Base-by-base conservation (phyloP, 1,140 invertebrate genomes). In the Drosophila hydei region DNA sequence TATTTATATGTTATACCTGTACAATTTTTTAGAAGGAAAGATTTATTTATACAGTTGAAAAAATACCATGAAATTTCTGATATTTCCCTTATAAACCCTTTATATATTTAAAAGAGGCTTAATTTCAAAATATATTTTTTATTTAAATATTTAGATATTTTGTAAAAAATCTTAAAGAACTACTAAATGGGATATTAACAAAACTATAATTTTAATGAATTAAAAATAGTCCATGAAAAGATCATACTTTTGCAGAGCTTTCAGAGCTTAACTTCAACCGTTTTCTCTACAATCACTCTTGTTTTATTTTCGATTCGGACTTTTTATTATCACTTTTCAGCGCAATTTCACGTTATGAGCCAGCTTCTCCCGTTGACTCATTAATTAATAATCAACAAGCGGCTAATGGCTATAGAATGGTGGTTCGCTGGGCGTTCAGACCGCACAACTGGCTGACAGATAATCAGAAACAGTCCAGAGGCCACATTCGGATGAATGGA, bases 341-440 rank as follows among this genome's bases (percentile, higher is more conserved):
- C 30, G 51, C 50, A 71, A 63, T 60, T 62, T 52, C 36, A 61
- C 47, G 23, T 54, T 47, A 63, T 71, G 58, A 56, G 19, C 25
- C 7, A 16, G 14, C 27, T 40, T 23, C 27, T 12, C 5, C 19
- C 42, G 59, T 47, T 11, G 56, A 75, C 54, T 77, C 61, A 81
- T 77, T 83, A 81, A 77, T 81, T 83, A 81, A 77, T 68, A 69
- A 83, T 72, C 50, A 56, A 64, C 60, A 64, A 75, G 45, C 58
- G 23, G 50, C 52, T 68, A 54, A 61, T 14, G 11, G 51, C n/a
- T 21, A 8, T 14, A 5, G 14, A 19, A 30, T 12, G n/a, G 4
- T 19, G 62, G 19, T 18, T n/a, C 12, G 47, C 11, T 42, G 40
- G 27, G 25, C 8, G 8, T 27, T 8, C 21, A 50, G 54, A 79